Base-by-base conservation (phyloP, 1,140 invertebrate species). In the Anoplolepis gracilipes region DNA sequence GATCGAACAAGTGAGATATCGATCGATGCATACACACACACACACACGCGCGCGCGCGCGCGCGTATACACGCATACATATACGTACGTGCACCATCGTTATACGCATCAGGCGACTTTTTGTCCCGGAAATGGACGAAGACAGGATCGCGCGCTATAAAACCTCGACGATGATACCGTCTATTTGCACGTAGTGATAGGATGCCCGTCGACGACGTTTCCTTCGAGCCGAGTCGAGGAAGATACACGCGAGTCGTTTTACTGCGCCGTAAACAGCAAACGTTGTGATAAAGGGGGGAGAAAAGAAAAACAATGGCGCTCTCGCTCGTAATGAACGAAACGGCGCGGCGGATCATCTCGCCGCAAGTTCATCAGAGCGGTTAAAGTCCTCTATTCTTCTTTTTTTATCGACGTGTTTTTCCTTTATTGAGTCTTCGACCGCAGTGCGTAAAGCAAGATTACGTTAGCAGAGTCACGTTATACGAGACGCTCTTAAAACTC, bases 121-220 rank as follows among this genome's bases (percentile, higher is more conserved):
- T 81, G 49, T 36, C 7, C 7, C 19, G 36, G 11, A 81, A 57
- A 13, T 62, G 28, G 25, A 64, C 75, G 46, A 11, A 1, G n/a
- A 19, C 46, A 42, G 33, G 22, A 72, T 81, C 2, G 25, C 22
- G 8, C 65, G 67, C 25, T 33, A n/a, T 82, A 73, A 73, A 82
- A 82, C 70, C 55, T 59, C n/a, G n/a, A 73, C 19, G 67, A 73
- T 46, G 36, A 81, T 81, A 81, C 19, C 13, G 36, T 61, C 55
- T 73, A 81, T 72, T 61, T 59, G 67, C 78, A 72, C 78, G 36
- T 82, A 59, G 28, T 82, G 59, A 73, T 59, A 13, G 25, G 6
- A 28, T 59, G 49, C 55, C 11, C 53, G 7, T 25, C 28, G 76
- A 2, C 39, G 39, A 49, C 46, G 16, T 42, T 73, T 61, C 22